Evolutionary conservation across 2,113 vertebrate genomes (phyloP).

Genomic region (Hemiprocne comata): DNA sequence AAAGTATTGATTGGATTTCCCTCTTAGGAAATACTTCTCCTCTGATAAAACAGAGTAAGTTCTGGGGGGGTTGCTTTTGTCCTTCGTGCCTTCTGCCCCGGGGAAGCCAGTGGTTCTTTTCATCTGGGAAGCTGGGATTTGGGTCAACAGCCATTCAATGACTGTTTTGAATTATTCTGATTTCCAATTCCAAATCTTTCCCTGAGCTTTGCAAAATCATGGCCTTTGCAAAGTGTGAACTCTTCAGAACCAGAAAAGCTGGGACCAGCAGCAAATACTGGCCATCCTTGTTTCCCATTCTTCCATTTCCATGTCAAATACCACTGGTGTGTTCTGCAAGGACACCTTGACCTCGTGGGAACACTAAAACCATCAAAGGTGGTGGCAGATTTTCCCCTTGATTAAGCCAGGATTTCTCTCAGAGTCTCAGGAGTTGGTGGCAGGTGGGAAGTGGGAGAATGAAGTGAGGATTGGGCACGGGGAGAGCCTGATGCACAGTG

Average conservation of each 20-base stretch:
- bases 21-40: slow-evolving; percentile 54
- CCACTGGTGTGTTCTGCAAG: background rate
- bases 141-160: slow-evolving; percentile 32
- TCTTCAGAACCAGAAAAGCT: background rate
- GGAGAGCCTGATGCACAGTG: background rate
- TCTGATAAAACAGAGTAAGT: slow-evolving; percentile 12
- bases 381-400: background rate
- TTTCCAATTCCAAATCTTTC: background rate
- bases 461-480: background rate
- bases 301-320: background rate
- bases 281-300: background rate
- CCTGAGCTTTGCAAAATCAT: background rate
- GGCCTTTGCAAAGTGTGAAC: background rate
- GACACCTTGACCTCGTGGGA: background rate
- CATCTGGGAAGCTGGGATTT: background rate
- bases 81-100: background rate
- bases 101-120: slow-evolving; percentile 24
- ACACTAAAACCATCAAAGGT: background rate
- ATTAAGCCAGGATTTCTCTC: background rate
- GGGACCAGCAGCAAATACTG: background rate
- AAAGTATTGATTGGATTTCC: slow-evolving; percentile 64
- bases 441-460: background rate
- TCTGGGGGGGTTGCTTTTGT: slow-evolving; percentile 32
- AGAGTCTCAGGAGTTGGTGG: background rate
- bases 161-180: background rate